These are phyloP conservation scores for Mesitornis unicolor DNA, from an alignment of 2,113 vertebrate genomes.

Conservation along the genomic window DNA sequence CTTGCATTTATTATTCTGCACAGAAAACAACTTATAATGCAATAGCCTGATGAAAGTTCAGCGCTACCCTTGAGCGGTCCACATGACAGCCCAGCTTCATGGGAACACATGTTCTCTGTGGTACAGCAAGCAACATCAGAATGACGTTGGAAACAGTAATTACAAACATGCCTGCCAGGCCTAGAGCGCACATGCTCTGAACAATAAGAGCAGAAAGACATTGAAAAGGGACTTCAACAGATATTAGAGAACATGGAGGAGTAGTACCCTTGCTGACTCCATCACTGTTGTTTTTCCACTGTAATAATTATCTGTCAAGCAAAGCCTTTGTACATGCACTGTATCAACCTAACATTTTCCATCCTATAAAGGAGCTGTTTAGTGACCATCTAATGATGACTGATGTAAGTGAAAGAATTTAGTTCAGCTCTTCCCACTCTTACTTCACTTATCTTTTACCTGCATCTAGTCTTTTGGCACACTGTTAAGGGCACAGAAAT, in stretches of 20 bases:
- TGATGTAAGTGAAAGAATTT: neutral
- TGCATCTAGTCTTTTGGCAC: neutral
- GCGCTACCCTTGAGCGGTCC: neutral
- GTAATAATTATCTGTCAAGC: neutral
- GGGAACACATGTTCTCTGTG: neutral
- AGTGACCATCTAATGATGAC: neutral
- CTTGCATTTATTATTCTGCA: neutral
- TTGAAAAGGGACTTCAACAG: neutral
- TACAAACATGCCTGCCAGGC: slow-evolving; percentile 3
- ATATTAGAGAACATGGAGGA: neutral
- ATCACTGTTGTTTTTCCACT: neutral
- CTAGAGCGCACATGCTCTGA: neutral
- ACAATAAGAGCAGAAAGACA: neutral
- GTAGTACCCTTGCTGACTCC: neutral
- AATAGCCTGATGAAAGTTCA: neutral
- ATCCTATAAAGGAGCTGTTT: neutral
- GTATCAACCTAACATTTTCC: neutral
- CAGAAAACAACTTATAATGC: neutral
- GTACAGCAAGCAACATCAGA: neutral
- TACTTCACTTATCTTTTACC: neutral
- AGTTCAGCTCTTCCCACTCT: neutral
- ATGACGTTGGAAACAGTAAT: neutral
- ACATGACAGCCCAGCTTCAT: neutral
- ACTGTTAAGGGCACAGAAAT: neutral
- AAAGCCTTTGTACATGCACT: neutral